phyloP scores from a whole-genome alignment of 2,797 vertebrate genomes.

The Esox lucius region DNA sequence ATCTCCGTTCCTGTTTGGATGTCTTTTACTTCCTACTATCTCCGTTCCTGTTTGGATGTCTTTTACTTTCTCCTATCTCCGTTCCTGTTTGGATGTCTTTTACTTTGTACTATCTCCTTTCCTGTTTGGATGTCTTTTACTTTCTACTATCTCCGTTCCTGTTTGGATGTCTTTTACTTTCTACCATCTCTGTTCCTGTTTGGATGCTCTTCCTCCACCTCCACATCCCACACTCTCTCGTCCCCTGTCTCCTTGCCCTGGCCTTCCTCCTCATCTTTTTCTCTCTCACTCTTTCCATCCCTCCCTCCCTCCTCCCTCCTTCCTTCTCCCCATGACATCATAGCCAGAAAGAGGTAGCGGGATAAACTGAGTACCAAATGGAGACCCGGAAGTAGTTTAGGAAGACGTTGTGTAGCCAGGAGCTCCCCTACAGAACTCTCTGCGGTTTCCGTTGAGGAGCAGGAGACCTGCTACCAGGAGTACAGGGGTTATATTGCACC shows the following conservation, averaged over 20 bases:
- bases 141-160: not conserved
- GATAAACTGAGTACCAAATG: slow-evolving; percentile 35
- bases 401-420: slow-evolving; percentile 49
- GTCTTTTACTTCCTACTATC: not conserved
- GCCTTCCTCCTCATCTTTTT: not conserved
- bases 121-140: not conserved
- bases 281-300: not conserved
- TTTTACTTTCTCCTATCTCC: not conserved
- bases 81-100: not conserved
- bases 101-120: not conserved
- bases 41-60: not conserved
- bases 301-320: too few species aligned
- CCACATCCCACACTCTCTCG: not conserved
- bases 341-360: not conserved
- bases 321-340: not conserved
- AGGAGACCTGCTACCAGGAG: slow-evolving; percentile 64
- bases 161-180: not conserved
- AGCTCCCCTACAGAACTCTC: slow-evolving; percentile 46
- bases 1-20: not conserved
- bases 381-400: slow-evolving; percentile 52
- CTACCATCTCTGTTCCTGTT: not conserved
- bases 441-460: slow-evolving; percentile 64
- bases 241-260: not conserved
- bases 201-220: not conserved
- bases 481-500: slow-evolving; percentile 53